phyloP scores from a whole-genome alignment of 2,888 invertebrate genomes.

The Eupsilia transversa region DNA sequence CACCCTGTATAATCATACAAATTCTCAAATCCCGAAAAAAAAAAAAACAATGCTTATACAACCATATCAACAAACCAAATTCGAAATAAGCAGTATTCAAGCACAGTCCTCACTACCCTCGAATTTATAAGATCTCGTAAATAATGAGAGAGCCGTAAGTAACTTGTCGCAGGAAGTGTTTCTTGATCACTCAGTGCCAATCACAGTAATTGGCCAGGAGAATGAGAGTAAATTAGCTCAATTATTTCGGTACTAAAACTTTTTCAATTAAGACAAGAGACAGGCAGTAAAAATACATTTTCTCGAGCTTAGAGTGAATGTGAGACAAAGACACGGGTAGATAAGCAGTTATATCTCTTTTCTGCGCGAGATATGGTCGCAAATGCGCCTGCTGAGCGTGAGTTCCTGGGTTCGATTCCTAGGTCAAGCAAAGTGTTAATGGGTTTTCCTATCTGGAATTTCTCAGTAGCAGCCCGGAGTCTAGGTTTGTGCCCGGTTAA shows the following conservation, averaged over 20 bases:
- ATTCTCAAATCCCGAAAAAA: background rate
- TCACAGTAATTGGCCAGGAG: slow-evolving; percentile 47
- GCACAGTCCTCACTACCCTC: background rate
- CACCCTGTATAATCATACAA: background rate
- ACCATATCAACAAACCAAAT: background rate
- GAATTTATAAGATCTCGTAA: slow-evolving; percentile 42
- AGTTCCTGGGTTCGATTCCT: no score
- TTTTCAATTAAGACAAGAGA: slow-evolving; percentile 24
- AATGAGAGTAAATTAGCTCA: slow-evolving; percentile 26
- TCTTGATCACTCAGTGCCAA: slow-evolving; percentile 47
- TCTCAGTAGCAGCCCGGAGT: no score
- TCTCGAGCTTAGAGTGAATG: background rate
- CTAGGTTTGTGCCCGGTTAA: no score
- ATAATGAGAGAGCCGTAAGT: slow-evolving; percentile 34
- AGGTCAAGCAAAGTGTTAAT: no score
- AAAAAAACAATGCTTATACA: background rate
- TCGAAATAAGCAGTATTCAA: background rate
- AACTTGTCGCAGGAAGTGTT: slow-evolving; percentile 16
- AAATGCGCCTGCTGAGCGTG: no score
- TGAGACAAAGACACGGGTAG: background rate
- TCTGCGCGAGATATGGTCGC: background rate
- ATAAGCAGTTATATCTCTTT: background rate
- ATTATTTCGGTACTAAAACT: slow-evolving; percentile 35
- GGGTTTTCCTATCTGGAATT: no score
- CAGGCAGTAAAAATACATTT: background rate